Evolutionary conservation across 2,113 vertebrate genomes (phyloP).

Genomic region (Dendropsophus ebraccatus): DNA sequence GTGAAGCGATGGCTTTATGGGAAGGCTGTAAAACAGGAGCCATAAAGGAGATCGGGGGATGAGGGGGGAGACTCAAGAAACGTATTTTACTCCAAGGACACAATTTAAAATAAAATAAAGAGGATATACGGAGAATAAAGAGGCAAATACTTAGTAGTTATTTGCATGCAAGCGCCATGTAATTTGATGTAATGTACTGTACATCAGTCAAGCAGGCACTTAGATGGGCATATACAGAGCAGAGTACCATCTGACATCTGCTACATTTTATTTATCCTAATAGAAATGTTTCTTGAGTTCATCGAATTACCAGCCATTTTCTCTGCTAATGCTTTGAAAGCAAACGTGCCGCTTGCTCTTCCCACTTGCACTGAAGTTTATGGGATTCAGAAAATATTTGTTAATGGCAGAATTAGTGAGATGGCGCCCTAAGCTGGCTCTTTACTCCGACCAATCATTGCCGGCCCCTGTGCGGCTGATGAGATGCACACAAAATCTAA

Average conservation of each 20-base stretch:
- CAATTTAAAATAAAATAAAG: constrained; percentile 57
- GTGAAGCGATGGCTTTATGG: constrained; percentile 43
- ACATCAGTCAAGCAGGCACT: constrained; percentile 64
- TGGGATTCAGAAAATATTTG: constrained; percentile 62
- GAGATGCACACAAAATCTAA: neutral
- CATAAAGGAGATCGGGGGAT: constrained; percentile 33
- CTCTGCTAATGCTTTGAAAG: constrained; percentile 66
- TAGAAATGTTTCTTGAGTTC: constrained; percentile 66
- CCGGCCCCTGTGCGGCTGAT: accelerated
- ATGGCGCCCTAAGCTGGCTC: constrained; percentile 52
- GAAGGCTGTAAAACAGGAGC: constrained; percentile 46
- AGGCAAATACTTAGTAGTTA: constrained; percentile 63
- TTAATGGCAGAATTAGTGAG: constrained; percentile 60
- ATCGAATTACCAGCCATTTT: constrained; percentile 70
- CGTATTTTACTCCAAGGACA: constrained; percentile 56
- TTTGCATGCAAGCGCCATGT: constrained; percentile 63
- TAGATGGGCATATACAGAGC: constrained; percentile 44
- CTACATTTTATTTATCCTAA: constrained; percentile 66
- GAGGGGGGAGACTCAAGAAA: constrained; percentile 10
- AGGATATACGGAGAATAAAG: constrained; percentile 47
- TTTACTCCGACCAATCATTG: neutral
- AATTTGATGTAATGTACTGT: constrained; percentile 64
- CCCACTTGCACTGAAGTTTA: constrained; percentile 64
- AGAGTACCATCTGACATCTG: constrained; percentile 61
- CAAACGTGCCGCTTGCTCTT: constrained; percentile 61